Evolutionary conservation across 92 coral and sea anemone genomes (phyloP), one percentile per base, ranked within the genome.

Genomic region (Epizoanthus ramosus): DNA sequence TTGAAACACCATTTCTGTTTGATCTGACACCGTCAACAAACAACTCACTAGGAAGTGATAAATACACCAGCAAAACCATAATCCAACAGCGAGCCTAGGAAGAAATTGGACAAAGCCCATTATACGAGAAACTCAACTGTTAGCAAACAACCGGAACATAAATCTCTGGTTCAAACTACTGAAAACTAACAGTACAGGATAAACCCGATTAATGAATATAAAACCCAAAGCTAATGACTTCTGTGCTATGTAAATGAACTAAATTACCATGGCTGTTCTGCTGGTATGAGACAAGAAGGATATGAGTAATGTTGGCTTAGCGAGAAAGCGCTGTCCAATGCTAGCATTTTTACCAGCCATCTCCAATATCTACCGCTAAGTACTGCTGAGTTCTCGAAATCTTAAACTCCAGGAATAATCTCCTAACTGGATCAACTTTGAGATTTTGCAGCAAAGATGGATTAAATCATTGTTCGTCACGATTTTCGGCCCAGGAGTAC

Each of bases 1-100:
- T 77, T 19, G 71, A 41, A 14, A 61, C 59, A 21, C 22, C 22
- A 39, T 41, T 60, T 61, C 66, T 47, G 8, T 57, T 77, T 4
- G 39, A 25, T 22, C 21, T 39, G 0, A 18, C 56, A 21, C 70
- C 82, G 22, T 77, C 71, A 13, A 77, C 82, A 35, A 77, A 43
- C 14, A 77, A 58, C 6, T 61, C 82, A 56, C 71, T 77, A 22
- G 82, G 82, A 35, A 77, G 17, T 31, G 82, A 60, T 17, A 77
- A 77, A 43, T 77, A 77, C 12, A 77, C 22, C 14, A 77, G 31
- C 19, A 77, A 7, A 25, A 77, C 24, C 71, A 77, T 60, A 10
- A 77, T 5, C 82, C 82, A 77, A 15, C 82, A 77, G 12, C 82
- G 82, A 61, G 82, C 82, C 82, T 77, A 61, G 56, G 61, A 61